phyloP scores from a whole-genome alignment of 2,113 vertebrate species.

The Hyla sarda region DNA sequence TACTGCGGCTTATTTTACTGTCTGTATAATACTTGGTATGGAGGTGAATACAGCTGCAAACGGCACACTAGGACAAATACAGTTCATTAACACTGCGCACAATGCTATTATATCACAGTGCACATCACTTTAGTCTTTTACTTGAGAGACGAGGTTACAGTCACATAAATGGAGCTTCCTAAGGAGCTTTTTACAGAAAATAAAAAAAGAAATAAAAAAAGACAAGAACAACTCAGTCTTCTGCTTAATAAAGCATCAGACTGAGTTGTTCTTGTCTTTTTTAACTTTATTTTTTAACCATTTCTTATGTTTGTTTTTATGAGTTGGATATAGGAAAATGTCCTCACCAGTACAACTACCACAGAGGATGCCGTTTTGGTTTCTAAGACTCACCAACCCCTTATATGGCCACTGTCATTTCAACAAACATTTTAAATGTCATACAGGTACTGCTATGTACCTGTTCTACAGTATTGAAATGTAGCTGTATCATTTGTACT shows the following conservation, averaged over 20 bases:
- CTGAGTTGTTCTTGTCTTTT: not conserved
- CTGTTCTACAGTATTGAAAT: not conserved
- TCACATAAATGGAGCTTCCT: not conserved
- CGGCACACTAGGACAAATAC: not conserved
- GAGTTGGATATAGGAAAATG: not conserved
- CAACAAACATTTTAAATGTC: too few species aligned
- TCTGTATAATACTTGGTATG: not conserved
- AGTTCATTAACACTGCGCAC: not conserved
- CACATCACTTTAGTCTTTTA: not conserved
- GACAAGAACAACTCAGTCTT: too few species aligned
- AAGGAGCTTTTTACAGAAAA: not conserved
- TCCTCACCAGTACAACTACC: not conserved
- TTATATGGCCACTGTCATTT: not conserved
- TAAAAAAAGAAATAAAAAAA: not conserved
- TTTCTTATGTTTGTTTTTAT: not conserved
- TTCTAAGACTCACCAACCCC: not conserved
- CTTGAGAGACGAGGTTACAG: not conserved
- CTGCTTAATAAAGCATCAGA: too few species aligned
- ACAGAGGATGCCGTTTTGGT: not conserved
- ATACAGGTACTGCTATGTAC: too few species aligned
- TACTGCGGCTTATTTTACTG: slow-evolving; percentile 26
- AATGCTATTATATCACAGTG: not conserved
- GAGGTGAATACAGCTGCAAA: slow-evolving; percentile 10
- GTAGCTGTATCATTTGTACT: not conserved
- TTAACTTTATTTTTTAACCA: not conserved